Evolutionary conservation across 2,113 vertebrate species (phyloP).

Genomic region (Ptilorrhoa leucosticta): DNA sequence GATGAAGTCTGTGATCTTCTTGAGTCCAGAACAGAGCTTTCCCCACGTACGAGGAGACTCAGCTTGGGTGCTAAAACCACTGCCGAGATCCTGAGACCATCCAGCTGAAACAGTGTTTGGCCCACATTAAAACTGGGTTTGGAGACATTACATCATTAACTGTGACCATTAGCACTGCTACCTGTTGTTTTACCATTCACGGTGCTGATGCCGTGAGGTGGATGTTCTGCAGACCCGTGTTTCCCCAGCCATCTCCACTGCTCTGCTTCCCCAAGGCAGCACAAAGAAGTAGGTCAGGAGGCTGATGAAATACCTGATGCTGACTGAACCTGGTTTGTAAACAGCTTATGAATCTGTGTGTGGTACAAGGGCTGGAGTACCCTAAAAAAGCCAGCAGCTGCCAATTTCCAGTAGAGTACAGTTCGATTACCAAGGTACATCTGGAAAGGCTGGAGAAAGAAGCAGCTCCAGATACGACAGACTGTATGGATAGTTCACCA

Average conservation of each 20-base stretch:
- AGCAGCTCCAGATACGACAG: not conserved
- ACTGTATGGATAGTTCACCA: not conserved
- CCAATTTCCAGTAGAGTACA: not conserved
- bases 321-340: not conserved
- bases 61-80: not conserved
- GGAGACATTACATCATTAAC: not conserved
- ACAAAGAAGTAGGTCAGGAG: not conserved
- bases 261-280: not conserved
- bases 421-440: not conserved
- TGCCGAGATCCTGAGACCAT: not conserved
- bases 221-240: fast-evolving
- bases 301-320: not conserved
- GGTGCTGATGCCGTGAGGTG: not conserved
- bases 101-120: constrained; percentile 39
- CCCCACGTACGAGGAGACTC: not conserved
- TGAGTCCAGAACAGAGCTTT: constrained; percentile 53
- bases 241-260: not conserved
- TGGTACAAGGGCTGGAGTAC: not conserved
- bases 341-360: not conserved
- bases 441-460: not conserved
- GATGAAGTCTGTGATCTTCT: constrained; percentile 73
- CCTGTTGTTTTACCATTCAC: not conserved
- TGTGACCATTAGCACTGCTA: not conserved
- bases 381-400: not conserved
- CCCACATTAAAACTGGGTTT: not conserved